Evolutionary conservation across 2,797 vertebrate genomes (phyloP), one percentile per base, ranked within the genome.

Genomic region (Apodemus agrarius): DNA sequence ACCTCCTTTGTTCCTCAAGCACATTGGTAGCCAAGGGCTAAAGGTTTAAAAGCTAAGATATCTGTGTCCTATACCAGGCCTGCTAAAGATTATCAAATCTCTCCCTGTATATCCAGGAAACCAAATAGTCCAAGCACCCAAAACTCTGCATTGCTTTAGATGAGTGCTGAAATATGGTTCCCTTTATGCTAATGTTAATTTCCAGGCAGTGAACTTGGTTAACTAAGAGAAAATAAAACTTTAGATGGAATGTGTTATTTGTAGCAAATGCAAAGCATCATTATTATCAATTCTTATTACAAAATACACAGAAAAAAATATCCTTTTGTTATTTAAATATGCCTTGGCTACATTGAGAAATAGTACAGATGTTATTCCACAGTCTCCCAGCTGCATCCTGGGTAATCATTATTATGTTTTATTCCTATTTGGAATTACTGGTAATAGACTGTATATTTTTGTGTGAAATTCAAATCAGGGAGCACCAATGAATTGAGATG

Each of bases 211-310:
- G 37, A 92, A 61, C 82, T 57, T 89, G n/a, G 83, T 63, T 91
- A 90, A 85, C 78, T 86, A 86, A 59, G 78, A 96, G 87, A 96
- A 96, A 96, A 95, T 82, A 59, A 95, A 91, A 92, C 95, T 97
- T 97, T 46, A 74, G 83, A 94, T 88, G 69, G 76, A 92, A 61
- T 67, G 63, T 37, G 93, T 95, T 97, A 95, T 96, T 97, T 97
- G 96, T 96, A 97, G 96, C 0, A 0, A 89, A 96, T 90, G 85
- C 84, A 89, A 57, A 92, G 40, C 94, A 75, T 94, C 90, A 52
- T 97, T 95, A 96, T 97, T 96, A 97, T 96, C 97, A 97, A 92
- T 97, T 95, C 94, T 95, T 96, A 69, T 94, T 96, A 96, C 74
- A 95, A 96, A 96, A 93, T 93, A 96, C 94, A 95, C 84, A 79